Evolutionary conservation across 2,888 invertebrate genomes (phyloP).

Genomic region (Exephanes ischioxanthus): DNA sequence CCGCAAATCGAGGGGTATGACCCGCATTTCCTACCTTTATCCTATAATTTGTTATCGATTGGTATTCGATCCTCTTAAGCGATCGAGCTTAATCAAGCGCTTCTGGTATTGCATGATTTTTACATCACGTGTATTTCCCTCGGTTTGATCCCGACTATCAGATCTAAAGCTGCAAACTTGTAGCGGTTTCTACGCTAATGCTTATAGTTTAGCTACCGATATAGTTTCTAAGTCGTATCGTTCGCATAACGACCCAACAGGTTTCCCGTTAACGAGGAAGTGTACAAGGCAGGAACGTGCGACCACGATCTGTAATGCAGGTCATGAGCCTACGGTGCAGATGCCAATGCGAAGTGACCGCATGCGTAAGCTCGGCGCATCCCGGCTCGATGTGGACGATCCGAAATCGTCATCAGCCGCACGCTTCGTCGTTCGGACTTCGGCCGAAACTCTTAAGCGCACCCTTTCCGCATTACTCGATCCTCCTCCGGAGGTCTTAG

Average conservation of each 20-base stretch:
- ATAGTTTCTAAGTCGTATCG: neutral
- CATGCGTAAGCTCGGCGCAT: neutral
- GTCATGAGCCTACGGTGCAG: neutral
- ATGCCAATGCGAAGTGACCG: neutral
- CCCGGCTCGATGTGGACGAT: conserved; percentile 10
- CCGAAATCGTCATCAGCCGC: conserved; percentile 48
- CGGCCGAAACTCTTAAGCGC: conserved; percentile 45
- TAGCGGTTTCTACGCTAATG: neutral
- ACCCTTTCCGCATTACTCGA: conserved; percentile 49
- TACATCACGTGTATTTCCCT: neutral
- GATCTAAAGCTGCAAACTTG: neutral
- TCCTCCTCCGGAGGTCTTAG: conserved; percentile 43
- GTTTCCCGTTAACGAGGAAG: conserved; percentile 70
- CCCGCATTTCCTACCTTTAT: neutral
- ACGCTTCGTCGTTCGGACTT: conserved; percentile 50
- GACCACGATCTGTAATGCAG: neutral
- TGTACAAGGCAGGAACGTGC: neutral
- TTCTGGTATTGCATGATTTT: neutral
- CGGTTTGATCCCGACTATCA: neutral
- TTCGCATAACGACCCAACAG: conserved; percentile 69
- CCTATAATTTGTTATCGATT: neutral
- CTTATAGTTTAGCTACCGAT: neutral
- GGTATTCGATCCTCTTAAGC: neutral
- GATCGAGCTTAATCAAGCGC: neutral
- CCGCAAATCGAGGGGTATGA: neutral